Conservation (phyloP, 2,797 vertebrate species). For the Labeo calbasu region DNA sequence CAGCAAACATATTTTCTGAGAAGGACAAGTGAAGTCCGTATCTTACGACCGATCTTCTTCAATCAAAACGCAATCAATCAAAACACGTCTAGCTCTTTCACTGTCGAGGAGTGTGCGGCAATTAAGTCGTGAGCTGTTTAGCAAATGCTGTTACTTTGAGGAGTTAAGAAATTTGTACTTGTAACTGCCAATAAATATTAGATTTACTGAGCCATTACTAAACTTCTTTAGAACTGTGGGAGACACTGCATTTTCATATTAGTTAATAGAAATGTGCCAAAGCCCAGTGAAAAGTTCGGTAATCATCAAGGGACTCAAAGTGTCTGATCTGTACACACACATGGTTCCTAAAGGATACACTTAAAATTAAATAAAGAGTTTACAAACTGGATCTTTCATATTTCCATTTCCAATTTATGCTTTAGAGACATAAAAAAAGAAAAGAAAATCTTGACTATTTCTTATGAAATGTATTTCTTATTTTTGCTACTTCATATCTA, state of each 20-base stretch:
- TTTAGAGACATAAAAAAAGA: neutral
- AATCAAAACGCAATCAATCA: constrained; percentile 36
- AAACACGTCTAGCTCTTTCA: constrained; percentile 15
- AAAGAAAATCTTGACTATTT: neutral
- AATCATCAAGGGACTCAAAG: neutral
- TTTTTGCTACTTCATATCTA: neutral
- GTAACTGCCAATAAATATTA: constrained; percentile 14
- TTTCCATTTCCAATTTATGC: neutral
- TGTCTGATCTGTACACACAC: neutral
- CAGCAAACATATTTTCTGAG: constrained; percentile 32
- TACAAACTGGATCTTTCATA: neutral
- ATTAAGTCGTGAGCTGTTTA: constrained; percentile 24
- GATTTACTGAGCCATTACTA: neutral
- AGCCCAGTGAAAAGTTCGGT: neutral
- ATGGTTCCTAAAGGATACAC: neutral
- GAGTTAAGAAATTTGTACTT: constrained; percentile 14
- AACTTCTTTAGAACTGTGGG: neutral
- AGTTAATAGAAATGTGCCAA: neutral
- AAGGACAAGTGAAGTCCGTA: constrained; percentile 22
- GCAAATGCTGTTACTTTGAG: constrained; percentile 5
- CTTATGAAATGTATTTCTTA: neutral
- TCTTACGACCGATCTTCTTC: constrained; percentile 16
- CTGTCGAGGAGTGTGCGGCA: neutral
- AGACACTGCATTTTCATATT: constrained; percentile 6
- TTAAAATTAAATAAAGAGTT: neutral